Base-by-base conservation (phyloP, 2,888 invertebrate genomes). In the Ochlodes sylvanus region DNA sequence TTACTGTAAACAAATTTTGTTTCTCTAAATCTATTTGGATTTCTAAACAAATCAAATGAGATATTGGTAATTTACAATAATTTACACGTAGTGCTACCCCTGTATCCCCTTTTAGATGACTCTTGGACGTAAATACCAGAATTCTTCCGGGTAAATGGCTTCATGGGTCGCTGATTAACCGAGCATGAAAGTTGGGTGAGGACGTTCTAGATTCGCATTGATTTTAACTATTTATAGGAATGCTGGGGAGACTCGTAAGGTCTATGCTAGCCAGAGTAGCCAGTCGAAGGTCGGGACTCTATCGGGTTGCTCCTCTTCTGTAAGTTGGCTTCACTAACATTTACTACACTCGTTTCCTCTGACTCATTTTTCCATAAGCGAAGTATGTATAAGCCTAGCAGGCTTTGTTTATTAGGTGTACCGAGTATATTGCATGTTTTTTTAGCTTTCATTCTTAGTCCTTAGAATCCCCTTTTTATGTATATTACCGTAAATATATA, bases 241-340 rank as follows among this genome's bases (percentile, higher is more conserved):
- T 90, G 92, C 92, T 83, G 92, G 92, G 86, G 90, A 94, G 73
- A 82, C 87, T 83, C 89, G 92, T 82, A 92, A 92, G 88, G 91
- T 88, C 83, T 92, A 87, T 87, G 85, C 86, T 88, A 90, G 85
- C 85, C 92, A 92, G 87, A 85, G 86, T 88, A 90, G 85, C 85
- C 92, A 92, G 87, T 94, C 95, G 71, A 96, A 96, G 90, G 94
- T 95, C 79, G 95, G 95, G 77, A 94, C 95, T 78, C 94, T 95
- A 52, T 95, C 96, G 67, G 95, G 95, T 80, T 96, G 95, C 85
- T 96, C 96, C 71, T 96, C 96, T 68, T 95, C 95, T 79, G 96
- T 96, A 93, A 93, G 94, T 94, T 50, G 19, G 21, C 58, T 58
- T 42, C 7, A 66, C 55, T 44, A 66, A 66, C 64, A 54, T 27